phyloP scores from a whole-genome alignment of 2,113 vertebrate species.

The Pteronura brasiliensis region DNA sequence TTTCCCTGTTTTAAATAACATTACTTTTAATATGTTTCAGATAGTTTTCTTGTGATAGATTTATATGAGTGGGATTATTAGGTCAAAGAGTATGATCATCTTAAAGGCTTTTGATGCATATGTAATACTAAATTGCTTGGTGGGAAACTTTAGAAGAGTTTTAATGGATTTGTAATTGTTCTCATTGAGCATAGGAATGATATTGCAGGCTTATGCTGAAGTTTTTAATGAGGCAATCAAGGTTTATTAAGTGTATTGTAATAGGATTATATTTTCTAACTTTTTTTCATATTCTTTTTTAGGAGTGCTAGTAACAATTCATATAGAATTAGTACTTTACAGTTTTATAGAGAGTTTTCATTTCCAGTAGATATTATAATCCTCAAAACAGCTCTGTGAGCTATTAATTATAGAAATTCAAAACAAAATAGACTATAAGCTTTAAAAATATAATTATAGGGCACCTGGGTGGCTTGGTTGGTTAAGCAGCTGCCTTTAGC shows the following conservation, averaged over 20 bases:
- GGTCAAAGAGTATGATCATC: background rate
- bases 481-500: too few species aligned
- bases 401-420: background rate
- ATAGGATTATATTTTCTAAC: background rate
- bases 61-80: background rate
- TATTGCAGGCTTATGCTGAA: background rate
- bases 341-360: background rate
- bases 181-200: background rate
- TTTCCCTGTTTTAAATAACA: background rate
- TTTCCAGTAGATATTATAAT: background rate
- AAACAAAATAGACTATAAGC: background rate
- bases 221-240: background rate
- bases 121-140: background rate
- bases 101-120: background rate
- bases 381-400: background rate
- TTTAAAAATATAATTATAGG: constrained; percentile 14
- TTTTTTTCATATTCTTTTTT: background rate
- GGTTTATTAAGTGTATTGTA: background rate
- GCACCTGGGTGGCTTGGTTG: too few species aligned
- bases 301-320: background rate
- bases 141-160: background rate
- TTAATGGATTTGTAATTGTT: constrained; percentile 17
- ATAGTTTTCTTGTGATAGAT: background rate
- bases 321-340: background rate
- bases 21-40: background rate